A percentile compares a stretch with the other conserved stretches of the same genome.
Evolutionary conservation across 2,888 invertebrate species (phyloP).

Genomic region (Mythimna lalbum): DNA sequence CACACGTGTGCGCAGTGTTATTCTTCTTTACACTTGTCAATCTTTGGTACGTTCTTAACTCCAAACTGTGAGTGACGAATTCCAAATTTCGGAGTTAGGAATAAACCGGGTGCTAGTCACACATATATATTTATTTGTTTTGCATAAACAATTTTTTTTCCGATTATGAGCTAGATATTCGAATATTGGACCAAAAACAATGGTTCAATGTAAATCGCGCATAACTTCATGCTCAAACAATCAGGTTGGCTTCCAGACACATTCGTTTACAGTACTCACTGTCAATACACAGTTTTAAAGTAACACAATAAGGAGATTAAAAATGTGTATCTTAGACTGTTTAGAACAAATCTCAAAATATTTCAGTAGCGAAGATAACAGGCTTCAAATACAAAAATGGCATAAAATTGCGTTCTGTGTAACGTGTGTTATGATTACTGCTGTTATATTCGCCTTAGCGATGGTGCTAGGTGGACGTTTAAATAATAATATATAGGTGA

Average conservation of each 20-base stretch:
- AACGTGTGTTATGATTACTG: conserved; percentile 7
- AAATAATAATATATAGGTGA: conserved; percentile 6
- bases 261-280: not conserved
- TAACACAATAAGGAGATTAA: conserved; percentile 4
- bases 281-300: conserved; percentile 10
- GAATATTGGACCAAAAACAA: not conserved
- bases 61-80: no score
- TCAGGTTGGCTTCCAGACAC: conserved; percentile 40
- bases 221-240: conserved; percentile 1
- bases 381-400: conserved; percentile 24
- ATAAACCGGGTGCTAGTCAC: no score
- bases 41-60: no score
- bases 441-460: conserved; percentile 1
- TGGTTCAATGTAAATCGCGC: not conserved
- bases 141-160: no score
- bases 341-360: conserved; percentile 9
- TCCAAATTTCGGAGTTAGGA: no score
- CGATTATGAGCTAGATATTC: no score
- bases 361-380: conserved; percentile 16
- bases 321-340: conserved; percentile 40
- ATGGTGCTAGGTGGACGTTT: conserved; percentile 9
- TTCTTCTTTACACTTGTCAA: no score
- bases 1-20: no score
- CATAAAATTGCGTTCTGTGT: conserved; percentile 27
- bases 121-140: no score